phyloP scores from a whole-genome alignment of 2,797 vertebrate genomes.

The Gadopsis marmoratus region DNA sequence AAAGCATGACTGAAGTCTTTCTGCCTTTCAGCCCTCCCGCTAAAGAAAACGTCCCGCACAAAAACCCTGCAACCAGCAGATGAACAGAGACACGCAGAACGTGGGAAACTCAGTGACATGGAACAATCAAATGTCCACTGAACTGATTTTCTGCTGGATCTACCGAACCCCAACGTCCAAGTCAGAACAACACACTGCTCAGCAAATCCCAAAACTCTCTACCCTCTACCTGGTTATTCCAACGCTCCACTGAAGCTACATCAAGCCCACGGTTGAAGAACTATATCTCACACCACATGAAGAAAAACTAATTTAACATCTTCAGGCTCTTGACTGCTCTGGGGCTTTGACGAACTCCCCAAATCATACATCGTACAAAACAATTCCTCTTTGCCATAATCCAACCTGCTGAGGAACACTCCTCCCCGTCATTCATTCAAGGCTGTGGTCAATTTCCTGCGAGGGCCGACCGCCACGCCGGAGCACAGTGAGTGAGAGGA shows the following conservation, averaged over 20 bases:
- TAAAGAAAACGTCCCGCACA: too few species aligned
- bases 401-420: conserved; percentile 32
- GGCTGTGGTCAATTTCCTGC: conserved; percentile 63
- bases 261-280: background rate
- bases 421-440: background rate
- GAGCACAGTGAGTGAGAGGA: background rate
- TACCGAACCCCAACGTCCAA: background rate
- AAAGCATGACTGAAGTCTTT: background rate
- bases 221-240: background rate
- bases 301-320: background rate
- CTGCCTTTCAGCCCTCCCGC: background rate
- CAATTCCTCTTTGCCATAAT: conserved; percentile 8
- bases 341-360: conserved; percentile 5
- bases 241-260: background rate
- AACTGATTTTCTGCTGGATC: background rate
- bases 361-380: background rate
- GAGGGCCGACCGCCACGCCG: background rate
- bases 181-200: background rate
- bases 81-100: background rate
- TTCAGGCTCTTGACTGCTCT: background rate
- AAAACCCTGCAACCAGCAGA: background rate
- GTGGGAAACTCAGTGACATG: background rate
- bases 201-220: too few species aligned
- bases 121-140: too few species aligned
- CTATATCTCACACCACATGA: too few species aligned